A percentile compares a stretch with the other conserved stretches of the same genome.
Conservation (phyloP, 1,140 invertebrate species). For the Brachionus angularis region DNA sequence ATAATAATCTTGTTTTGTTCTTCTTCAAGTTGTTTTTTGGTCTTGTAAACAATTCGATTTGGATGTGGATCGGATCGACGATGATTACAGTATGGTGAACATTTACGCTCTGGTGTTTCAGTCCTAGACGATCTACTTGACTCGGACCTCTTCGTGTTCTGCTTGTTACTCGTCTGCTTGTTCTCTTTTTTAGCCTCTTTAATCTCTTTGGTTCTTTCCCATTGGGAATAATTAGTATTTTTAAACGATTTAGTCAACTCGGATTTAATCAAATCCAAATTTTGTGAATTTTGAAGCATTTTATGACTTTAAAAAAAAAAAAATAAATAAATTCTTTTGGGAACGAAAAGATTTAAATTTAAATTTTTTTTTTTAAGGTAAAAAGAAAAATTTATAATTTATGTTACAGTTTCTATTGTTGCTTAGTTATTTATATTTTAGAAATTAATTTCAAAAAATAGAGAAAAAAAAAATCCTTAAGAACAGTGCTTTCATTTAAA, state of each 20-base stretch:
- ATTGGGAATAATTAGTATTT: constrained; percentile 38
- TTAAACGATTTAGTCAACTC: constrained; percentile 38
- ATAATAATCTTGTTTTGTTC: constrained; percentile 16
- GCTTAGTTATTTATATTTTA: too few relatives aligned
- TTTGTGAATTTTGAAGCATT: too few relatives aligned
- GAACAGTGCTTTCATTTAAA: too few relatives aligned
- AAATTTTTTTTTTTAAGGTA: too few relatives aligned
- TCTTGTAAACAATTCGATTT: constrained; percentile 26
- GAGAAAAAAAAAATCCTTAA: too few relatives aligned
- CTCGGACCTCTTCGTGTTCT: not conserved
- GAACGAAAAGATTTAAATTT: too few relatives aligned
- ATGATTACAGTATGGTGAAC: constrained; percentile 35
- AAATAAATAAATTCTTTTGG: too few relatives aligned
- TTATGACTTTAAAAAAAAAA: too few relatives aligned
- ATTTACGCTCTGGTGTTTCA: constrained; percentile 23
- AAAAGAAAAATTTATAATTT: too few relatives aligned
- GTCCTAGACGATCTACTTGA: not conserved
- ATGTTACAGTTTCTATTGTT: too few relatives aligned
- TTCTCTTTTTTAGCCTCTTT: not conserved
- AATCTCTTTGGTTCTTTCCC: constrained; percentile 20
- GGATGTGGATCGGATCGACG: constrained; percentile 8
- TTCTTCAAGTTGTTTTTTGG: constrained; percentile 41
- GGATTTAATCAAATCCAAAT: too few relatives aligned
- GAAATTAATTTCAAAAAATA: too few relatives aligned
- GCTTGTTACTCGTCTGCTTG: not conserved